Evolutionary conservation across 2,113 vertebrate species (phyloP), one percentile per base, ranked within the genome.

Genomic region (Ictalurus punctatus): DNA sequence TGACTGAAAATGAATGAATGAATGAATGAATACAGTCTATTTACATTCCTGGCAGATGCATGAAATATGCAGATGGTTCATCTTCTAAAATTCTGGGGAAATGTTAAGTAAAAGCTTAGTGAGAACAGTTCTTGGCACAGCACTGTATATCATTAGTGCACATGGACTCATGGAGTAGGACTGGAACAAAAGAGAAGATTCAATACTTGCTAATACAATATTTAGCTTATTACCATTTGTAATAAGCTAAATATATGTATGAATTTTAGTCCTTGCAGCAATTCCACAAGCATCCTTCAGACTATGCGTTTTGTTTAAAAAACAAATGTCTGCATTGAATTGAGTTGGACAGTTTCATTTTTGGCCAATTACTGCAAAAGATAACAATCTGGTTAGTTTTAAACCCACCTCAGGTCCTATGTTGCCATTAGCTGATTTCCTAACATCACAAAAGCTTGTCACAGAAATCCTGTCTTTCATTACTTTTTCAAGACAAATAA

Each of bases 391-490:
- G 48, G 58, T 90, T 76, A 30, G 71, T 34, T 79, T 79, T 27
- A 16, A 65, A 54, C 52, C 82, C 59, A 37, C 30, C 3, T 87
- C 71, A 54, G 82, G 30, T 56, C 56, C 6, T 6, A 14, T 81
- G 48, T 56, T 84, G 61, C 71, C 34, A 80, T 90, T 90, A 52
- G 30, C 56, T 25, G 34, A 83, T 87, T 56, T 84, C 25, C 81
- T 74, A 85, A 88, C 67, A 54, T 52, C 76, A 88, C 63, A 82
- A 73, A 76, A 54, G 54, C 69, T 48, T 61, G 74, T 88, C 27
- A n/a, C 69, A 69, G 52, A 30, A 27, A 65, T 85, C 85, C 30
- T 83, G 76, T 13, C 76, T 52, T 2, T 54, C 27, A 79, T 79
- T 67, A 54, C 83, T 65, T 76, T 10, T 83, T 40, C 40, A 16